Evolutionary conservation across 2,888 invertebrate species (phyloP), one percentile per base, ranked within the genome.

Genomic region (Drosophila macrospina): DNA sequence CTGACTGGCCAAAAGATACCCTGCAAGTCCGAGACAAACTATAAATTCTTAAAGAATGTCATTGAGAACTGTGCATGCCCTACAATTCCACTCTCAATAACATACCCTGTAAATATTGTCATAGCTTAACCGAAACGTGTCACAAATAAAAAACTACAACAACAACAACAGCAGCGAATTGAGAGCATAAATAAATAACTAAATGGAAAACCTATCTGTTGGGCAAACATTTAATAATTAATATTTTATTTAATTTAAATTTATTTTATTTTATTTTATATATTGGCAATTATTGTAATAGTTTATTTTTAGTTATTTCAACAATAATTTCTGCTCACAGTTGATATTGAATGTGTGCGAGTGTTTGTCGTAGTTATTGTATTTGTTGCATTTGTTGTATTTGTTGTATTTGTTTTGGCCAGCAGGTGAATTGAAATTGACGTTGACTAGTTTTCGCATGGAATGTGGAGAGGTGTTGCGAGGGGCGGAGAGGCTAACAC

Each of bases 381-480:
- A 26, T 74, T 74, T 75, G 47, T 47, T 42, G n/a, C n/a, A n/a
- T n/a, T n/a, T n/a, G n/a, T n/a, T n/a, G n/a, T 36, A 20, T 28
- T 60, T 16, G 30, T 24, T 56, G 54, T 20, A 26, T 74, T 74
- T 75, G 47, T 47, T 42, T 72, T 68, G 65, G 56, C 48, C 63
- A 63, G 63, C 74, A 73, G 74, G 39, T 78, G 78, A 61, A 78
- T 78, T 69, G 61, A n/a, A 65, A 74, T 74, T 75, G 78, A 78
- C 69, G 57, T 65, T 69, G 74, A 57, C 73, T 77, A 73, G 73
- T 73, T 77, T 67, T 76, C 20, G 20, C 20, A 20, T 20, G 20
- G 20, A 20, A 20, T 20, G 20, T 2, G 20, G 20, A 20, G 20
- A 20, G 20, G 61, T 20, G 34, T 24, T 34, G 11, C 28, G 11